Conservation (phyloP, 2,888 invertebrate genomes). For the Nomada lathburiana region DNA sequence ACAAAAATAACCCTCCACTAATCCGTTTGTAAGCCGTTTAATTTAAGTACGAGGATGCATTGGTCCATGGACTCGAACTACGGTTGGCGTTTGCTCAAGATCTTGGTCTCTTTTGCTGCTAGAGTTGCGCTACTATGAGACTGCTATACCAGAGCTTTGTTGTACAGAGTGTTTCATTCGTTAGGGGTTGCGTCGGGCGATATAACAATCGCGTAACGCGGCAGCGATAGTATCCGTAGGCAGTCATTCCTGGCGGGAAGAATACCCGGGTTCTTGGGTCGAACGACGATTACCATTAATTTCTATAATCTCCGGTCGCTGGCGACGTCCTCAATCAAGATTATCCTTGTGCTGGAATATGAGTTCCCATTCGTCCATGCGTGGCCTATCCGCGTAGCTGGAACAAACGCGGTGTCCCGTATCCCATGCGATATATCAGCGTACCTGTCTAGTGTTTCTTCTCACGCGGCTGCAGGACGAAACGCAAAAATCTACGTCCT, state of each 20-base stretch:
- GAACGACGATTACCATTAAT: slow-evolving; percentile 52
- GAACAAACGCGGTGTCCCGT: slow-evolving; percentile 61
- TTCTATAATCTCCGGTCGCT: slow-evolving; percentile 62
- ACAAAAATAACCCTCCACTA: too few relatives aligned
- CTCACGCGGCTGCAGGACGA: slow-evolving; percentile 70
- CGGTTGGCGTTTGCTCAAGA: too few relatives aligned
- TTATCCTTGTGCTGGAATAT: slow-evolving; percentile 64
- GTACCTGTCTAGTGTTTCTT: slow-evolving; percentile 71
- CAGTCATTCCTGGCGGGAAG: not conserved
- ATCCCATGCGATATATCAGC: slow-evolving; percentile 74
- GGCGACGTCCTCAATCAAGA: slow-evolving; percentile 66
- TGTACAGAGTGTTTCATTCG: too few relatives aligned
- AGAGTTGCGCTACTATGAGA: too few relatives aligned
- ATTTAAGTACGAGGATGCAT: too few relatives aligned
- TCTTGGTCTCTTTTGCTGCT: too few relatives aligned
- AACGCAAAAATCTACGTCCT: slow-evolving; percentile 73
- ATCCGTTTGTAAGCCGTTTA: too few relatives aligned
- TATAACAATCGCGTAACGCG: not conserved
- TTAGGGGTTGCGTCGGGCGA: not conserved
- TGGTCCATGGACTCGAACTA: too few relatives aligned
- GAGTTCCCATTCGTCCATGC: slow-evolving; percentile 76
- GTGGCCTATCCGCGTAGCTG: slow-evolving; percentile 64
- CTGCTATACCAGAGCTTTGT: too few relatives aligned
- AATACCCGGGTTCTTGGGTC: slow-evolving; percentile 9
- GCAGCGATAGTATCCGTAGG: not conserved